Evolutionary conservation across 2,797 vertebrate species (phyloP), one percentile per base, ranked within the genome.

Genomic region (Melanotaenia nigrans): DNA sequence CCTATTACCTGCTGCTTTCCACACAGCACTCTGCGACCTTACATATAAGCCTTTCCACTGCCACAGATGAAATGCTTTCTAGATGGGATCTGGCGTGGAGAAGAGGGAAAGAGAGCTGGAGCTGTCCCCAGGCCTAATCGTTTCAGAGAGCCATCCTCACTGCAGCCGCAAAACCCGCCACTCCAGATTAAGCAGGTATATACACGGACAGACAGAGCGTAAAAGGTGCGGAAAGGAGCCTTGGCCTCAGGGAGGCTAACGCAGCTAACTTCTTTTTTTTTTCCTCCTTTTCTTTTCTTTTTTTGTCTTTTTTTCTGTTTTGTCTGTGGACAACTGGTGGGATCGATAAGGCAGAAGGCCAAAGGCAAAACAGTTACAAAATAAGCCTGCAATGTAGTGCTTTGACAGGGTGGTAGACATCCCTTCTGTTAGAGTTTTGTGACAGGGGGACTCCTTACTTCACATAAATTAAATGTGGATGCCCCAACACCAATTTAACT

Each of bases 31-130:
- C 73, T 68, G 70, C 65, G 61, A 84, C 87, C 87, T 79, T 66
- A 75, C 86, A 75, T 82, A 86, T 83, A 86, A 83, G 83, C 87
- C 85, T 79, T 79, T 79, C 77, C 78, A 75, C 83, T 35, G 78
- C 70, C 86, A 89, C 90, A 94, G 92, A 94, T 94, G 91, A 94
- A 94, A 92, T 93, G 91, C 88, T 92, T 93, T 93, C 85, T 88
- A 90, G 93, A 95, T 94, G 89, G 88, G 87, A 93, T 92, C 86
- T 92, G 93, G 93, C 93, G 18, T 88, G 65, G 84, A 89, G 90
- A 88, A 89, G 82, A 86, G 88, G 90, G 75, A 81, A 88, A 89
- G 88, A 90, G 90, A 89, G 87, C 87, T 51, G 75, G 84, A 85
- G 89, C 88, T 88, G 91, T 93, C 92, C 86, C 83, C 51, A 16